Percentiles rank a stretch among this genome's conserved stretches.
These are phyloP conservation scores for Uropetala carovei DNA, from an alignment of 2,888 invertebrate genomes.

Conservation along the genomic window DNA sequence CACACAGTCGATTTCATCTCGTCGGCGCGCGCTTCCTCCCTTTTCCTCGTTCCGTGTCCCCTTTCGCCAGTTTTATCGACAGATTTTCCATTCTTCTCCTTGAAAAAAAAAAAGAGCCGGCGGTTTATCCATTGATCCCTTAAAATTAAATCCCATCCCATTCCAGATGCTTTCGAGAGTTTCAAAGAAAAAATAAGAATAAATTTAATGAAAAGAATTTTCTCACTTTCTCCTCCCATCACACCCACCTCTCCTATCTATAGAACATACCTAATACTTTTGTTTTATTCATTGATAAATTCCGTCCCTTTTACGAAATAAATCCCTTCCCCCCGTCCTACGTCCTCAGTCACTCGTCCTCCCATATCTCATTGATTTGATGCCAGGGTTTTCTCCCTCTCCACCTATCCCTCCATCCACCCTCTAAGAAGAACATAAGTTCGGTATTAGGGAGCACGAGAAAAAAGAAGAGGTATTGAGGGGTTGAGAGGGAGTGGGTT, in stretches of 20 bases:
- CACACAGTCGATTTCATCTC: background rate
- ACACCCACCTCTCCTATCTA: background rate
- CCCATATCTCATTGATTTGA: background rate
- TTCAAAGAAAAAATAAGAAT: too few relatives aligned
- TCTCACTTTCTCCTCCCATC: background rate
- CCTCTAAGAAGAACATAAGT: background rate
- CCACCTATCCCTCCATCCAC: background rate
- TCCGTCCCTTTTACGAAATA: background rate
- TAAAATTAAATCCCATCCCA: background rate
- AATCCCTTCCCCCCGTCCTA: background rate
- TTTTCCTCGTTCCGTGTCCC: background rate
- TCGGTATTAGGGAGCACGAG: too few relatives aligned
- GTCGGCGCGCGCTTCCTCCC: background rate
- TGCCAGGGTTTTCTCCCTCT: background rate
- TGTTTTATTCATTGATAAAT: slow-evolving; percentile 5
- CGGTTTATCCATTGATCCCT: background rate
- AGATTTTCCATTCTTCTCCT: background rate
- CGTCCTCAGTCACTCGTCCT: background rate
- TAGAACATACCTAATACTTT: background rate
- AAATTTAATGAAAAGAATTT: too few relatives aligned
- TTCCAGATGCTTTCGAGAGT: background rate
- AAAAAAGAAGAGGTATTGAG: too few relatives aligned
- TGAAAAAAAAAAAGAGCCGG: slow-evolving; percentile 1
- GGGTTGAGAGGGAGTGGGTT: too few relatives aligned
- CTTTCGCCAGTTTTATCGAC: background rate